Evolutionary conservation across 2,113 vertebrate species (phyloP).

Genomic region (Alexandromys fortis): DNA sequence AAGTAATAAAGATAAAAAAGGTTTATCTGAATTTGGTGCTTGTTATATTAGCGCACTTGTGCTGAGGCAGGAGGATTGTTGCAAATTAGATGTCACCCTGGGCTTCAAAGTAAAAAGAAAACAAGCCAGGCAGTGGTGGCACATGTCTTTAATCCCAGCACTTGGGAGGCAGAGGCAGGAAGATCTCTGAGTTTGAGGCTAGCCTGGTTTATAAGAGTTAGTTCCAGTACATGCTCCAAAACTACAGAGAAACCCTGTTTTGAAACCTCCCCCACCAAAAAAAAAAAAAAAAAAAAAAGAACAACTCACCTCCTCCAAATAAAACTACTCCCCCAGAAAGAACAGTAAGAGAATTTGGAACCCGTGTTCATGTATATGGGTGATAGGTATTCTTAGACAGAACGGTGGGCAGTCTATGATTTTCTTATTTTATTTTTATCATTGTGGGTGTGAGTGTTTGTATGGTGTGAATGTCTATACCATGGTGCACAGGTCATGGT

Average conservation of each 20-base stretch:
- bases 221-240: too few species aligned
- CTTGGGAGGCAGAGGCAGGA: too few species aligned
- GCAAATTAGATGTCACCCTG: neutral
- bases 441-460: neutral
- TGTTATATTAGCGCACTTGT: neutral
- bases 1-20: neutral
- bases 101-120: neutral
- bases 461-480: neutral
- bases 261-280: too few species aligned
- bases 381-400: neutral
- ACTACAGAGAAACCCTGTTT: too few species aligned
- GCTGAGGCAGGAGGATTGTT: neutral
- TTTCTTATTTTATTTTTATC: conserved; percentile 32
- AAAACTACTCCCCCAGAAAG: neutral
- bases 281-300: neutral
- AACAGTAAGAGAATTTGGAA: neutral
- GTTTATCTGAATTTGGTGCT: neutral
- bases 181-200: too few species aligned
- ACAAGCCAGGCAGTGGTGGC: too few species aligned
- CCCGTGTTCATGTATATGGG: neutral
- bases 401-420: neutral
- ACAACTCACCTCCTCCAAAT: neutral
- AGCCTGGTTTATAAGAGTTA: too few species aligned
- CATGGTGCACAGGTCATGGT: neutral
- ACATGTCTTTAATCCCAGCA: too few species aligned